A percentile compares a stretch with the other conserved stretches of the same genome.
These are phyloP conservation scores for Cryptophagus acutangulus DNA, from an alignment of 2,888 invertebrate species.

Conservation along the genomic window DNA sequence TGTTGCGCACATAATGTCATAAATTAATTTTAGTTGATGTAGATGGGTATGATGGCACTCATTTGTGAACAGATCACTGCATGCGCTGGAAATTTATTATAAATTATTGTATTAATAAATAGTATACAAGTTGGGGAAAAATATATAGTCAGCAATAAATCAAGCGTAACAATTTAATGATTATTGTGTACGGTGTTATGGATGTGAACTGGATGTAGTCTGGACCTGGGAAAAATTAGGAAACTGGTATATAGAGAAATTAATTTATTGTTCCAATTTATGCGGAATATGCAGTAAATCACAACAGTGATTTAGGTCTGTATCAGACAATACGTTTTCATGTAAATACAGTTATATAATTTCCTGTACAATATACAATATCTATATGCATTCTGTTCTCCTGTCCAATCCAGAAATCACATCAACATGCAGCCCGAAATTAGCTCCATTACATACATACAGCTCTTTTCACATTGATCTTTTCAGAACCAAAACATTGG, in stretches of 20 bases:
- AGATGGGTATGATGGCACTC: too few relatives aligned
- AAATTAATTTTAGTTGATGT: too few relatives aligned
- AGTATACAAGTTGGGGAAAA: too few relatives aligned
- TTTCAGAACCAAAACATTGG: too few relatives aligned
- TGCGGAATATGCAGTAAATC: constrained; percentile 36
- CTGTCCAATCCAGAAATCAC: constrained; percentile 4
- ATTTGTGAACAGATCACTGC: too few relatives aligned
- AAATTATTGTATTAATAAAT: too few relatives aligned
- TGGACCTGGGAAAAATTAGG: constrained; percentile 16
- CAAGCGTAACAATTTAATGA: constrained; percentile 40
- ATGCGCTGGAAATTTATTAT: too few relatives aligned
- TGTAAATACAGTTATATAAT: constrained; percentile 36
- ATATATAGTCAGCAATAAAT: constrained; percentile 22
- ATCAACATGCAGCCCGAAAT: too few relatives aligned
- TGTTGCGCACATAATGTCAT: too few relatives aligned
- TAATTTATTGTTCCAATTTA: constrained; percentile 40
- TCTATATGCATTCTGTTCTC: neutral
- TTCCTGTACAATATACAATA: constrained; percentile 27
- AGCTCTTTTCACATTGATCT: too few relatives aligned
- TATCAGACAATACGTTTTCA: constrained; percentile 30
- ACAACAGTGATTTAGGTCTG: constrained; percentile 32
- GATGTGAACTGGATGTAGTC: too few relatives aligned
- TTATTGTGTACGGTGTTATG: constrained; percentile 30
- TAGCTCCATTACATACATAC: too few relatives aligned
- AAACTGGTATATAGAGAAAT: constrained; percentile 29